Conservation (phyloP, 2,113 vertebrate genomes). For the Empidonax traillii region DNA sequence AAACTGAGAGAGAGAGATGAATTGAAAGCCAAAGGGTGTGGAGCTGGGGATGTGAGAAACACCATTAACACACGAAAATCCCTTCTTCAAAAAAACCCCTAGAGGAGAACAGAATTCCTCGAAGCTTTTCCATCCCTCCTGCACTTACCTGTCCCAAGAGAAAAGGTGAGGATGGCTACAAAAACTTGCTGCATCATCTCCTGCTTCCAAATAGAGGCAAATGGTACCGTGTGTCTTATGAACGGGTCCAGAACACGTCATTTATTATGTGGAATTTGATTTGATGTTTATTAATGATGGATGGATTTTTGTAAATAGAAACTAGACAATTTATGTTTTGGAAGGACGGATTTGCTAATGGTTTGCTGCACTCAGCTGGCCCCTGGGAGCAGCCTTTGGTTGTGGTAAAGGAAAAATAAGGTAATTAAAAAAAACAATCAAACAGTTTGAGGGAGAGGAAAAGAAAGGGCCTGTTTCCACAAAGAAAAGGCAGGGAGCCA, state of each 20-base stretch:
- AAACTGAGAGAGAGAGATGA: background rate
- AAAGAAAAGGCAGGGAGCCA: background rate
- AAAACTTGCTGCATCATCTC: slow-evolving; percentile 7
- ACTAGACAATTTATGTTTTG: background rate
- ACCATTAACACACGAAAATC: background rate
- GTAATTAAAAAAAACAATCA: background rate
- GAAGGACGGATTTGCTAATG: slow-evolving; percentile 46
- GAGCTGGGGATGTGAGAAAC: background rate
- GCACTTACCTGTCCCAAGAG: slow-evolving; percentile 39
- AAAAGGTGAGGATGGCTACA: slow-evolving; percentile 38
- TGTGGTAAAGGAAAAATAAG: slow-evolving; percentile 5
- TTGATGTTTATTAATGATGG: slow-evolving; percentile 19
- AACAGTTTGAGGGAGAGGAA: background rate
- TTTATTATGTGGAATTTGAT: background rate
- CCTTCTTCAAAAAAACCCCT: background rate
- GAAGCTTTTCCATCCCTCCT: background rate
- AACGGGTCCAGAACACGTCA: background rate
- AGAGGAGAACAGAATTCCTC: background rate
- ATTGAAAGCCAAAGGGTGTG: background rate
- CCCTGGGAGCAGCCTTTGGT: slow-evolving; percentile 16
- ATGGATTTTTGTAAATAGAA: background rate
- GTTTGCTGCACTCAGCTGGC: slow-evolving; percentile 44
- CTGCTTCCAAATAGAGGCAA: background rate
- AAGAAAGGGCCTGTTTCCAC: background rate
- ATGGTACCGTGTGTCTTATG: background rate